These are phyloP conservation scores for Aphodius sticticus DNA, from an alignment of 2,888 invertebrate species.

Conservation along the genomic window DNA sequence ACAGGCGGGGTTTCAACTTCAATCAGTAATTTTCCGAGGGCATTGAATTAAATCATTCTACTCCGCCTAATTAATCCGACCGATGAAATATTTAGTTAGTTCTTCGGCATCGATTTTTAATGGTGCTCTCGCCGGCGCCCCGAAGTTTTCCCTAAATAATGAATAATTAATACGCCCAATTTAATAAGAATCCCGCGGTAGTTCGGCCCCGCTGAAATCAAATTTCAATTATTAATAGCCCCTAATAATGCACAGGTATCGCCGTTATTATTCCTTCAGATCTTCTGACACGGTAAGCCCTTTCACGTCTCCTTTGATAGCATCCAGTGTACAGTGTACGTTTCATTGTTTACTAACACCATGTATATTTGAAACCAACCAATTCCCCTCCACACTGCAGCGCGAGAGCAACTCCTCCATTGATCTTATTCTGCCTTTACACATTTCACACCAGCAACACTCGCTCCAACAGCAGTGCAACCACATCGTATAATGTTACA, in stretches of 20 bases:
- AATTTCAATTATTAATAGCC: neutral
- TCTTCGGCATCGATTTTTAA: neutral
- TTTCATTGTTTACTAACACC: neutral
- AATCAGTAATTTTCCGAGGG: neutral
- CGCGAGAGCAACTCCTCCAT: neutral
- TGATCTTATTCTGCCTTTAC: neutral
- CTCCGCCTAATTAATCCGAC: neutral
- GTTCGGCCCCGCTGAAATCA: neutral
- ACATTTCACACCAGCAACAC: neutral
- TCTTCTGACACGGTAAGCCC: neutral
- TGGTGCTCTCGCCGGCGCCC: neutral
- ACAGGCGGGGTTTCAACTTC: neutral
- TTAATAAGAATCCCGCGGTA: neutral
- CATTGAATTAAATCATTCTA: neutral
- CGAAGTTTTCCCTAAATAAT: neutral
- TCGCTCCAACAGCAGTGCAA: neutral
- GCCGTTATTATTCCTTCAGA: neutral
- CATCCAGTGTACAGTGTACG: neutral
- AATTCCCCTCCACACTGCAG: neutral
- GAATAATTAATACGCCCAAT: neutral
- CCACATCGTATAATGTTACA: constrained; percentile 4
- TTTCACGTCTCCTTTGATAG: neutral
- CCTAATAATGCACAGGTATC: constrained; percentile 4
- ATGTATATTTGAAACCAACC: constrained; percentile 4
- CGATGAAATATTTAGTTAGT: neutral